phyloP scores from a whole-genome alignment of 23 tunicate genomes.

The Trididemnum nubilum region DNA sequence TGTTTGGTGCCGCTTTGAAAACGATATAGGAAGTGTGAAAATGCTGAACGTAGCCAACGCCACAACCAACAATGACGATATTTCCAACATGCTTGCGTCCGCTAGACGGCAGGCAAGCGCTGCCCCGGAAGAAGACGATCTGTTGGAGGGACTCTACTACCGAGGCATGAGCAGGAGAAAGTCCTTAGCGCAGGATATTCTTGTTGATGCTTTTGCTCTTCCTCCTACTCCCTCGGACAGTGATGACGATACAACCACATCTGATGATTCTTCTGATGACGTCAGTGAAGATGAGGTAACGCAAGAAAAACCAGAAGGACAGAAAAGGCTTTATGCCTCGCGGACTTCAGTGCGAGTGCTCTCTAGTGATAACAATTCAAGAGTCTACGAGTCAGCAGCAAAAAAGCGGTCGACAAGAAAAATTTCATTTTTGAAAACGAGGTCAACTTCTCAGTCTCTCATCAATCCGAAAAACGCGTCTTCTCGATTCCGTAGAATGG shows the following conservation, averaged over 20 bases:
- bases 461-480: neutral
- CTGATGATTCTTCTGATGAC: neutral
- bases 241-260: neutral
- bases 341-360: neutral
- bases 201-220: neutral
- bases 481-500: neutral
- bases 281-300: neutral
- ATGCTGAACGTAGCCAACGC: slow-evolving; percentile 2
- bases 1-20: too few relatives aligned
- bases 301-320: neutral
- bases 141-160: slow-evolving; percentile 37
- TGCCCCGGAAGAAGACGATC: too few relatives aligned
- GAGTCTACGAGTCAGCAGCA: neutral
- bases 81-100: slow-evolving; percentile 22
- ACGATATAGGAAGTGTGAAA: neutral
- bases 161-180: slow-evolving; percentile 66
- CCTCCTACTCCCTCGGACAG: slow-evolving; percentile 3
- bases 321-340: neutral
- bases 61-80: slow-evolving; percentile 13
- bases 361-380: neutral
- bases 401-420: neutral
- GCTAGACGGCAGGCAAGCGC: slow-evolving; percentile 30
- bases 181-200: slow-evolving; percentile 36
- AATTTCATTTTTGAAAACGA: neutral
- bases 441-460: neutral